phyloP scores from a whole-genome alignment of 2,797 vertebrate species.

The Telmatherina bonti region DNA sequence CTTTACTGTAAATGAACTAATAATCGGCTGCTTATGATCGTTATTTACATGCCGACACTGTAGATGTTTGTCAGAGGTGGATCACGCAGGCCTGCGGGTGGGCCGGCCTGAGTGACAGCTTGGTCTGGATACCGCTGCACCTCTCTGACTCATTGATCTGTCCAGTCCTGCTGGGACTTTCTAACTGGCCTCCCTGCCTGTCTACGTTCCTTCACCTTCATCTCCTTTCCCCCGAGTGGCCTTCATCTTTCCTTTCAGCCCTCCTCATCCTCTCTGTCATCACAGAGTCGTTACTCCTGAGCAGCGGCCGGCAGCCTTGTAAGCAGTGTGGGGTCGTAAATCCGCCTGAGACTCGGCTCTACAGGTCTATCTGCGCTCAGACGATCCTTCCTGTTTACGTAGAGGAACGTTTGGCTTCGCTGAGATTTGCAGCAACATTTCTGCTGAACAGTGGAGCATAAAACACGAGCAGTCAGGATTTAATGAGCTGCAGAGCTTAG shows the following conservation, averaged over 20 bases:
- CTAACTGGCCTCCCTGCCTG: neutral
- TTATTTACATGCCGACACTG: neutral
- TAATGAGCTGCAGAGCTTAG: neutral
- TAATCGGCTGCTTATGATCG: neutral
- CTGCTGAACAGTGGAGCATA: neutral
- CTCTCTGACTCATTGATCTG: conserved; percentile 31
- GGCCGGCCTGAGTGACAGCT: conserved; percentile 40
- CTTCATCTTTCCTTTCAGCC: neutral
- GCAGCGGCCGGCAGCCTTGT: conserved; percentile 32
- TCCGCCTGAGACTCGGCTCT: conserved; percentile 27
- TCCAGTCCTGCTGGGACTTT: conserved; percentile 2
- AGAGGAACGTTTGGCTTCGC: neutral
- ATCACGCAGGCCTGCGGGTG: neutral
- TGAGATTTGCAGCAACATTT: neutral
- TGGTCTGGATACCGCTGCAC: conserved; percentile 26
- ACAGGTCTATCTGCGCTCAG: conserved; percentile 17
- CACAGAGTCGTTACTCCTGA: conserved; percentile 18
- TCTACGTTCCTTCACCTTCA: neutral
- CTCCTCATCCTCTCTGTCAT: conserved; percentile 7
- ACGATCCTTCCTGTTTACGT: conserved; percentile 16
- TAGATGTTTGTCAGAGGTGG: conserved; percentile 9
- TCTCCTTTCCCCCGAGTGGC: neutral
- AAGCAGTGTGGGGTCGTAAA: conserved; percentile 17
- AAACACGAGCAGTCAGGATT: neutral
- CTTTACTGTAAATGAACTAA: neutral